A percentile compares a stretch with the other conserved stretches of the same genome.
phyloP scores from a whole-genome alignment of 2,888 invertebrate species.

The Sphaerophoria taeniata region DNA sequence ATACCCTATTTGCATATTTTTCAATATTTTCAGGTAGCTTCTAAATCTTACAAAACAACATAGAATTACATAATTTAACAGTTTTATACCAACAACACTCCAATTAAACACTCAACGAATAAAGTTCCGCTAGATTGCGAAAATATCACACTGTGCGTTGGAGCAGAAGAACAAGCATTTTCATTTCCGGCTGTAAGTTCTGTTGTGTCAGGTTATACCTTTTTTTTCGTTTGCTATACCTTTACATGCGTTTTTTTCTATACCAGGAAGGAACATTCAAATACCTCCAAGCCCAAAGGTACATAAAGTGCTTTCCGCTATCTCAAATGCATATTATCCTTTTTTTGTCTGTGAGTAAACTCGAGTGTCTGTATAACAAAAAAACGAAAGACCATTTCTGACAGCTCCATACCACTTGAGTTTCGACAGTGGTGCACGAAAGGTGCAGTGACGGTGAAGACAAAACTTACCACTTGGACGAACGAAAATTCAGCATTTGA shows the following conservation, averaged over 20 bases:
- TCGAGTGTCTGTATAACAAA: constrained; percentile 37
- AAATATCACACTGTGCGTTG: no score
- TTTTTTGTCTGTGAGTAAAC: neutral
- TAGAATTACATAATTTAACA: no score
- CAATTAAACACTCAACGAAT: no score
- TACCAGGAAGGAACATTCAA: constrained; percentile 51
- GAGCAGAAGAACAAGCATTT: constrained; percentile 49
- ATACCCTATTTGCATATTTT: no score
- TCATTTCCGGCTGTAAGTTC: constrained; percentile 22
- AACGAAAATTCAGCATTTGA: constrained; percentile 60
- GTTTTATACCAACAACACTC: no score
- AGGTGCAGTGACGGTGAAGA: neutral
- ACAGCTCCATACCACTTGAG: constrained; percentile 8
- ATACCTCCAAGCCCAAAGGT: constrained; percentile 70
- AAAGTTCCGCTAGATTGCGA: no score
- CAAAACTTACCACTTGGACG: constrained; percentile 32
- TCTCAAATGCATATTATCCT: constrained; percentile 60
- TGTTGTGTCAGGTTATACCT: neutral
- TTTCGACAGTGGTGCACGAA: neutral
- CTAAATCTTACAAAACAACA: no score
- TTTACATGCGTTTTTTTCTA: neutral
- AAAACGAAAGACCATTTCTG: constrained; percentile 33
- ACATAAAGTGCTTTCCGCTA: constrained; percentile 62
- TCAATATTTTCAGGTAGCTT: no score
- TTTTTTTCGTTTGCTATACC: neutral